Base-by-base conservation (phyloP, 2,113 vertebrate genomes). In the Ceyx margarethae region DNA sequence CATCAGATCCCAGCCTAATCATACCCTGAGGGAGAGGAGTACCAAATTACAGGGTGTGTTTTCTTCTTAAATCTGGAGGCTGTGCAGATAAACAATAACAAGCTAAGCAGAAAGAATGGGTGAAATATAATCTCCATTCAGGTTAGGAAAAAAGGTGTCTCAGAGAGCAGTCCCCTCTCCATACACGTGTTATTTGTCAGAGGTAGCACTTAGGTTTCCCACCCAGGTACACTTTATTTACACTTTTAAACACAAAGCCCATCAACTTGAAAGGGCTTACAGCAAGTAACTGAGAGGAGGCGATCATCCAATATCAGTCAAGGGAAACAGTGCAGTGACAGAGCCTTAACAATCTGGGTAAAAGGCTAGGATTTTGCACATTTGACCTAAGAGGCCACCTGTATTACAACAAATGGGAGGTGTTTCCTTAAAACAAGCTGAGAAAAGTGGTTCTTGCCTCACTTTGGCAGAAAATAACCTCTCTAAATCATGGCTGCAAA, bases 271-370 rank as follows among this genome's bases (percentile, higher is more conserved):
- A 94, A 85, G 90, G 81, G 77, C 48, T 48, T 67, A n/a, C 28
- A 71, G n/a, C 48, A 43, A 85, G 80, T 56, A 88, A 75, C 61
- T 56, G 43, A 60, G 76, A 83, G 61, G 40, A 42, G 81, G 43
- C 3, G 10, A 74, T 77, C 48, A 61, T 62, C 51, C 75, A 35
- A 43, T 62, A 25, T 77, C 81, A 81, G 53, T 85, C 84, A 72
- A 31, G 69, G 86, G 87, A 96, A 96, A 67, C 89, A 90, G 66
- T 48, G 68, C 65, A 62, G 71, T 88, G 82, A 93, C 50, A 89
- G 91, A 96, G 80, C 91, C 96, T 93, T 95, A 96, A 96, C 87
- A 78, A 19, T 51, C 82, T 62, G 73, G 50, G 81, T 96, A 85
- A 81, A 88, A 95, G 61, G 56, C 93, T 89, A 71, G 89, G 91